A percentile compares a stretch with the other conserved stretches of the same genome.
Evolutionary conservation across 2,797 vertebrate genomes (phyloP).

Genomic region (Hirundo rustica): DNA sequence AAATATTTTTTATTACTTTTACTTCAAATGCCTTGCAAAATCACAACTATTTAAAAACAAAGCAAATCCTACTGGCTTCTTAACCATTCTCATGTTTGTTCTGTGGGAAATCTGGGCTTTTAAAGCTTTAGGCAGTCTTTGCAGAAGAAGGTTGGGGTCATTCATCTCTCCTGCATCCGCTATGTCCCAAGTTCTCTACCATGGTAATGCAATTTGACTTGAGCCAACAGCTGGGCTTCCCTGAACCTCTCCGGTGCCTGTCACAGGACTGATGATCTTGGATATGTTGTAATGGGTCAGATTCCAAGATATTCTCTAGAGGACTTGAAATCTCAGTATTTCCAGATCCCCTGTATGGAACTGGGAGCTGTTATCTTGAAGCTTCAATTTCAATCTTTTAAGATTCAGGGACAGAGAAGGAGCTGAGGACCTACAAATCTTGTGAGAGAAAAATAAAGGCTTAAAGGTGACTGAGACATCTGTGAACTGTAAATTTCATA

Average conservation of each 20-base stretch:
- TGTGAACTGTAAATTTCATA: background rate
- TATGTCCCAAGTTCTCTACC: fast-evolving
- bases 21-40: background rate
- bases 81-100: fast-evolving
- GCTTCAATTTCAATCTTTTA: background rate
- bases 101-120: background rate
- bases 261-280: background rate
- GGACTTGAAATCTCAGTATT: background rate
- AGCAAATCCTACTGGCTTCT: background rate
- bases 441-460: background rate
- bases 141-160: background rate
- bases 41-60: background rate
- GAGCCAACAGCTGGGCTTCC: background rate
- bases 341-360: background rate
- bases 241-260: background rate
- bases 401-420: background rate
- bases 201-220: fast-evolving
- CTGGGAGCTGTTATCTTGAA: background rate
- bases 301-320: background rate
- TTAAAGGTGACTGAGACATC: background rate
- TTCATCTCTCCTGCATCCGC: background rate
- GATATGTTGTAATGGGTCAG: background rate
- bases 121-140: background rate
- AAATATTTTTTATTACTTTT: background rate
- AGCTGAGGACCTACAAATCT: background rate